These are phyloP conservation scores for Beris morrisii DNA, from an alignment of 2,888 invertebrate genomes.

Conservation along the genomic window DNA sequence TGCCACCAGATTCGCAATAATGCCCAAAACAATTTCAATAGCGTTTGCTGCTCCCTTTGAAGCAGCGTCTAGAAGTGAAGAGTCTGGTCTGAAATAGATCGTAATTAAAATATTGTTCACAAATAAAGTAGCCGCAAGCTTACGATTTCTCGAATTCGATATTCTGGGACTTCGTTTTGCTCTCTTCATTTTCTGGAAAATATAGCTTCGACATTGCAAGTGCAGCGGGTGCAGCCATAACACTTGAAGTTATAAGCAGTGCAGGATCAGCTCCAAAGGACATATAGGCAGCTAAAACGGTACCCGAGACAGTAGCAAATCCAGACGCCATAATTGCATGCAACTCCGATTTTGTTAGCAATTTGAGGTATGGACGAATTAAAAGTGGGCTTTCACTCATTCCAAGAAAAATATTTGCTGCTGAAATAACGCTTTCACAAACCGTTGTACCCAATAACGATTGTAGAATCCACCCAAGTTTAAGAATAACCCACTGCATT, in stretches of 20 bases:
- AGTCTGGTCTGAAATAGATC: slow-evolving; percentile 66
- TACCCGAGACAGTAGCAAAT: slow-evolving; percentile 93
- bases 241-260: slow-evolving; percentile 87
- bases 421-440: slow-evolving; percentile 90
- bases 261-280: slow-evolving; percentile 85
- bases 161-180: slow-evolving; percentile 74
- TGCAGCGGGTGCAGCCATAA: slow-evolving; percentile 96
- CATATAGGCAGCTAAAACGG: slow-evolving; percentile 91
- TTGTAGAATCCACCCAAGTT: slow-evolving; percentile 78
- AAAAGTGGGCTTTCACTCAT: slow-evolving; percentile 90
- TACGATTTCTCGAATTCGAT: slow-evolving; percentile 73
- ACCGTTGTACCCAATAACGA: slow-evolving; percentile 81
- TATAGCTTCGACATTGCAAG: slow-evolving; percentile 87
- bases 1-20: slow-evolving; percentile 88
- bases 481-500: slow-evolving; percentile 82
- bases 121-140: slow-evolving; percentile 47
- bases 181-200: slow-evolving; percentile 86
- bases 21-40: slow-evolving; percentile 78
- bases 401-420: slow-evolving; percentile 93
- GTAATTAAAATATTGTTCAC: neutral
- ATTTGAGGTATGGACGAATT: slow-evolving; percentile 81
- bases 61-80: slow-evolving; percentile 87
- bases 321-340: slow-evolving; percentile 94
- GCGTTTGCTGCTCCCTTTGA: slow-evolving; percentile 84
- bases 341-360: slow-evolving; percentile 84